A percentile compares a stretch with the other conserved stretches of the same genome.
These are phyloP conservation scores for Hydrolagus colliei DNA, from an alignment of 2,797 vertebrate species.

Conservation along the genomic window DNA sequence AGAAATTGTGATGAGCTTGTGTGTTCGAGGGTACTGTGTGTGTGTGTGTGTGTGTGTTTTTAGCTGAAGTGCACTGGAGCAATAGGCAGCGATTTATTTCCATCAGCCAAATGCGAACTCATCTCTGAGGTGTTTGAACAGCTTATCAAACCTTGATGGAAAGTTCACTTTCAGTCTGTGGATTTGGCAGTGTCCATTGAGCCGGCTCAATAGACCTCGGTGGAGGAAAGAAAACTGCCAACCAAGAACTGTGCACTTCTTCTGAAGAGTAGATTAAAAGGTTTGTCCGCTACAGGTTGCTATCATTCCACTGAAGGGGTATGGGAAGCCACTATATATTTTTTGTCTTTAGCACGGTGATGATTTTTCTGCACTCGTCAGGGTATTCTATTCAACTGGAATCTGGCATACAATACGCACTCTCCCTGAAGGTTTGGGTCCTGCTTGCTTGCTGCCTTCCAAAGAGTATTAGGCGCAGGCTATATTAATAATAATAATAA, in stretches of 20 bases:
- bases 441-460: too few species aligned
- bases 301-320: too few species aligned
- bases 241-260: background rate
- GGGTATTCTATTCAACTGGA: too few species aligned
- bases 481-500: background rate
- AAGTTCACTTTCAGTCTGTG: background rate
- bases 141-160: background rate
- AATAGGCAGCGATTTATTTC: background rate
- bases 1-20: background rate
- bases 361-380: too few species aligned
- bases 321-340: too few species aligned
- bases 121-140: background rate
- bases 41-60: too few species aligned
- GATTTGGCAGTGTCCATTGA: background rate
- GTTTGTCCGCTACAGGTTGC: too few species aligned
- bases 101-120: background rate
- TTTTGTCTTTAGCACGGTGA: too few species aligned
- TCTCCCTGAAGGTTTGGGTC: too few species aligned
- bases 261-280: too few species aligned
- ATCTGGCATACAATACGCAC: too few species aligned
- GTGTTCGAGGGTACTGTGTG: background rate
- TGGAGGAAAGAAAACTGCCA: background rate
- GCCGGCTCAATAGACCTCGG: background rate
- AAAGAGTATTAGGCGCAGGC: too few species aligned
- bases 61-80: background rate